phyloP scores from a whole-genome alignment of 2,113 vertebrate species.

The Takifugu flavidus region DNA sequence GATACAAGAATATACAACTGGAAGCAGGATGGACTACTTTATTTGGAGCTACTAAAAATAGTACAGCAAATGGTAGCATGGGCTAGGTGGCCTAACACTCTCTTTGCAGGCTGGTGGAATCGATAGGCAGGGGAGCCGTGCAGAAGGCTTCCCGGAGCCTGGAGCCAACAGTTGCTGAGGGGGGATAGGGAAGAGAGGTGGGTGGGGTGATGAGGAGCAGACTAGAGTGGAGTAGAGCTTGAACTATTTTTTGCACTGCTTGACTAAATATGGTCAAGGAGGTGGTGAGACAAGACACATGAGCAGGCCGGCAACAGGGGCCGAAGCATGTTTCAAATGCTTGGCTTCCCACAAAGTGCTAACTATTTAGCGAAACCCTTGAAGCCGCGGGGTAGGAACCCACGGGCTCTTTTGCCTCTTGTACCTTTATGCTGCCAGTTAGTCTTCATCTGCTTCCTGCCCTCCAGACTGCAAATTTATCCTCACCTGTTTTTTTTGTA shows the following conservation, averaged over 20 bases:
- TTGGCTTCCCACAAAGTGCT: constrained; percentile 87
- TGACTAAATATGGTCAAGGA: constrained; percentile 99
- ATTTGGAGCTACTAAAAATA: constrained; percentile 92
- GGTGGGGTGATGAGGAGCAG: constrained; percentile 40
- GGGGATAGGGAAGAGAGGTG: constrained; percentile 68
- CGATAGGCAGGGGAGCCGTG: constrained; percentile 85
- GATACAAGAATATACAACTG: constrained; percentile 66
- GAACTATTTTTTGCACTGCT: constrained; percentile 98
- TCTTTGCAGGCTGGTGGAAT: constrained; percentile 80
- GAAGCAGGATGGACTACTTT: constrained; percentile 82
- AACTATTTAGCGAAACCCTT: constrained; percentile 79
- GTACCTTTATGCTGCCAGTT: constrained; percentile 62
- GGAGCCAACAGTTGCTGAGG: constrained; percentile 82
- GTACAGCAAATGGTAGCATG: constrained; percentile 81
- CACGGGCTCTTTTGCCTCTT: constrained; percentile 52
- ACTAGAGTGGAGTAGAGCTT: constrained; percentile 58
- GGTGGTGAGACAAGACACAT: constrained; percentile 86
- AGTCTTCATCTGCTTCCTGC: constrained; percentile 30
- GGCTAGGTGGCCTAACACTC: constrained; percentile 52
- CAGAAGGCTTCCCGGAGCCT: constrained; percentile 82
- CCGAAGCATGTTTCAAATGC: constrained; percentile 89
- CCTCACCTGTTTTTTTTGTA: constrained; percentile 43
- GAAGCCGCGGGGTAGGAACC: constrained; percentile 64
- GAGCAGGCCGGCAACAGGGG: constrained; percentile 84
- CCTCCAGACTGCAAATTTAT: constrained; percentile 39